These are phyloP conservation scores for Invenusta paracnida DNA, from an alignment of 2,888 invertebrate species.

Conservation along the genomic window DNA sequence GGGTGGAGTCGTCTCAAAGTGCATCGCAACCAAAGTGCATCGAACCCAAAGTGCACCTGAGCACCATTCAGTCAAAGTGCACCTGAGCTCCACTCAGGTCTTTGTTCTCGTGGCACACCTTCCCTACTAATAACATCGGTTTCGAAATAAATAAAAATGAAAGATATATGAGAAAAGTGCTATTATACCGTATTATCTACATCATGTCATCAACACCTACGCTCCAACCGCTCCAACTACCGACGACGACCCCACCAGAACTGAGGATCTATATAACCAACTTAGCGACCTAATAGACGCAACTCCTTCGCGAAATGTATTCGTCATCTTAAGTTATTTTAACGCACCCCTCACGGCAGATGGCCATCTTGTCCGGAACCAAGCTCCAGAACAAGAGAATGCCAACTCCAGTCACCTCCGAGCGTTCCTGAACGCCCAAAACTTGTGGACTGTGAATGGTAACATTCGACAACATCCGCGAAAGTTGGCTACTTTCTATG, in stretches of 20 bases:
- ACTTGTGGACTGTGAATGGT: constrained; percentile 19
- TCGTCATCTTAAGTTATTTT: not conserved
- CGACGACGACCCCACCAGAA: not conserved
- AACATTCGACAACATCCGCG: not conserved
- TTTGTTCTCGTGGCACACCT: too few species aligned
- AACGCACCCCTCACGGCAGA: not conserved
- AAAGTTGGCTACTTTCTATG: not conserved
- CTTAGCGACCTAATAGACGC: not conserved
- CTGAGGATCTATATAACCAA: not conserved
- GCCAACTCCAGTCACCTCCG: not conserved
- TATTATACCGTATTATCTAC: too few species aligned
- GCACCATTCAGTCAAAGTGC: too few species aligned
- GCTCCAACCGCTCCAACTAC: not conserved
- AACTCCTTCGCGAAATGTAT: not conserved
- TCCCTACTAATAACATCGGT: not conserved
- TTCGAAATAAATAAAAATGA: too few species aligned
- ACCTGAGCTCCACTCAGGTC: too few species aligned
- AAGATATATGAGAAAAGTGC: too few species aligned
- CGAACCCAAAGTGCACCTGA: too few species aligned
- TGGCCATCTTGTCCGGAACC: constrained; percentile 12
- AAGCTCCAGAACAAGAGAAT: not conserved
- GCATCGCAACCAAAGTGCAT: too few species aligned
- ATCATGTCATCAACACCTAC: not conserved
- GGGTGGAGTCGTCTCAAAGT: too few species aligned
- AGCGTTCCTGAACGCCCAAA: not conserved